phyloP scores from a whole-genome alignment of 2,113 vertebrate species.

The Pelecanus crispus region DNA sequence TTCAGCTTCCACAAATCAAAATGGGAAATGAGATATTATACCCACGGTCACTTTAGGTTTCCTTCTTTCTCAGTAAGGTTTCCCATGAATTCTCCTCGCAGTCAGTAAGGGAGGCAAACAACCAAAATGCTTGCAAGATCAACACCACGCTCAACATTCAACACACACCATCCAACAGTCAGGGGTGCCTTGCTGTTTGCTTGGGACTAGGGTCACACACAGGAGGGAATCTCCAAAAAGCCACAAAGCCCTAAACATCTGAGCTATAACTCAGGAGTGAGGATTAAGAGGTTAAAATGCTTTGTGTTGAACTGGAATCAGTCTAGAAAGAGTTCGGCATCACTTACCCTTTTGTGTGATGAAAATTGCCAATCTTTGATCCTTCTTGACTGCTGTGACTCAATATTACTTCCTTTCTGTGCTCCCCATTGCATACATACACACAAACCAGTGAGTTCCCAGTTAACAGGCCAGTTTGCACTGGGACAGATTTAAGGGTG shows the following conservation, averaged over 20 bases:
- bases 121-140: background rate
- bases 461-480: background rate
- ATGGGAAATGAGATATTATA: background rate
- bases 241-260: background rate
- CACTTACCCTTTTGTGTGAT: background rate
- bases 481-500: background rate
- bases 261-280: background rate
- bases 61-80: background rate
- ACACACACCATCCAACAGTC: background rate
- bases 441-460: background rate
- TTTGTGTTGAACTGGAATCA: background rate
- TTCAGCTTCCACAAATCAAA: background rate
- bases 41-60: background rate
- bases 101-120: background rate
- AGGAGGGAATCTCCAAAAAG: background rate
- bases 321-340: constrained; percentile 1
- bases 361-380: background rate
- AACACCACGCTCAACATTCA: background rate
- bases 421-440: background rate
- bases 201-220: background rate
- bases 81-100: background rate
- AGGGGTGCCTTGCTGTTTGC: background rate
- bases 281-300: background rate
- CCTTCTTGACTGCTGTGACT: background rate
- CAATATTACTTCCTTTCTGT: background rate